phyloP scores from a whole-genome alignment of 2,888 invertebrate genomes.

The Romanomermis culicivorax region DNA sequence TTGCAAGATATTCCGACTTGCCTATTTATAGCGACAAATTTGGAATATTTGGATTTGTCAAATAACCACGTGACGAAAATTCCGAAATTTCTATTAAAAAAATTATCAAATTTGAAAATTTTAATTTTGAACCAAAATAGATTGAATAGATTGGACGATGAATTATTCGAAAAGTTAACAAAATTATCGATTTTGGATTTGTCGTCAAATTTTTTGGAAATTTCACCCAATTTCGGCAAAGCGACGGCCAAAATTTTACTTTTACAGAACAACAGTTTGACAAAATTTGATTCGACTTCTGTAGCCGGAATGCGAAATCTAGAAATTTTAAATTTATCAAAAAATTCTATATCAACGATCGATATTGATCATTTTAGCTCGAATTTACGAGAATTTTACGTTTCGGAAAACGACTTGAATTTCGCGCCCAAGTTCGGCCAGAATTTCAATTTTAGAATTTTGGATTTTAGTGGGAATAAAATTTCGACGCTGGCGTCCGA shows the following conservation, averaged over 20 bases:
- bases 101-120: constrained; percentile 12
- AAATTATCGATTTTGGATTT: constrained; percentile 34
- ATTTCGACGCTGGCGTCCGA: constrained; percentile 30
- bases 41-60: not conserved
- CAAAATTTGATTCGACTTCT: constrained; percentile 50
- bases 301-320: constrained; percentile 5
- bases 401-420: no score
- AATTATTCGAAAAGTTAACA: constrained; percentile 8
- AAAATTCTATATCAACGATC: constrained; percentile 52
- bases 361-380: no score
- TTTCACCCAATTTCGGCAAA: no score
- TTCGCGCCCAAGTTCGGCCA: no score
- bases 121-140: constrained; percentile 10
- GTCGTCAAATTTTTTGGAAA: constrained; percentile 41
- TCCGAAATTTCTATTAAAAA: constrained; percentile 6
- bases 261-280: constrained; percentile 59
- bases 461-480: constrained; percentile 76
- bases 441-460: no score
- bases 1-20: constrained; percentile 4
- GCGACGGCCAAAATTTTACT: no score
- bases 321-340: constrained; percentile 35
- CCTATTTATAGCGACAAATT: not conserved
- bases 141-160: constrained; percentile 1
- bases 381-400: no score
- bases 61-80: constrained; percentile 1